Percentiles rank a stretch among this genome's conserved stretches.
These are phyloP conservation scores for Conistra vaccinii DNA, from an alignment of 2,888 invertebrate genomes.

Conservation along the genomic window DNA sequence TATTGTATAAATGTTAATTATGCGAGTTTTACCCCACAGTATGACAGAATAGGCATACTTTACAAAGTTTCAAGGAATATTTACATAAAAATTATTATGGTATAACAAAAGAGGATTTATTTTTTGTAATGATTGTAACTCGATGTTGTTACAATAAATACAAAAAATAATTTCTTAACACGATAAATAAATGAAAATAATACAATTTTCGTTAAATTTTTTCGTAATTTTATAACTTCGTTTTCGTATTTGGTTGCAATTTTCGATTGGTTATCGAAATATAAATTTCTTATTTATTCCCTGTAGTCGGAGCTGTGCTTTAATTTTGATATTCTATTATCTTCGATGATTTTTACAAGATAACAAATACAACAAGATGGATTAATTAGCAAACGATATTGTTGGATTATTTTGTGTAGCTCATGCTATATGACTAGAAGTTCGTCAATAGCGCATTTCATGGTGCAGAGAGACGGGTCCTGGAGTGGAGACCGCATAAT, in stretches of 20 bases:
- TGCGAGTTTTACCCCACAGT: conserved; percentile 45
- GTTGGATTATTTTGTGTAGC: background rate
- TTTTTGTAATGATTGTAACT: conserved; percentile 29
- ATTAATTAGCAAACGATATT: background rate
- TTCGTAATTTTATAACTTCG: conserved; percentile 1
- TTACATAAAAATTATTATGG: conserved; percentile 39
- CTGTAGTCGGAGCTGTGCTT: background rate
- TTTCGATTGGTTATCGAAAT: background rate
- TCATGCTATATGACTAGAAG: no score
- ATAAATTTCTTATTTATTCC: conserved; percentile 1
- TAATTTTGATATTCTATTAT: background rate
- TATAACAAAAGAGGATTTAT: conserved; percentile 8
- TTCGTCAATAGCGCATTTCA: no score
- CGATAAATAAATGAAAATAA: no score
- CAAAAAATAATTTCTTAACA: no score
- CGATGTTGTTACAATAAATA: no score
- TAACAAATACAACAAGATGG: background rate
- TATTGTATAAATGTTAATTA: conserved; percentile 72
- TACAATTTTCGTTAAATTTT: conserved; percentile 18
- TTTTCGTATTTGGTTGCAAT: conserved; percentile 19
- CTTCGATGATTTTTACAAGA: background rate
- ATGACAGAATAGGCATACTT: conserved; percentile 45
- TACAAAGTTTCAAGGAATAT: conserved; percentile 39
- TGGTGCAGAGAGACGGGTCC: no score
- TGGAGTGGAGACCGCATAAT: no score